Evolutionary conservation across 1,140 invertebrate species (phyloP), one percentile per base, ranked within the genome.

Genomic region (silkworm (Bombyx mori)): DNA sequence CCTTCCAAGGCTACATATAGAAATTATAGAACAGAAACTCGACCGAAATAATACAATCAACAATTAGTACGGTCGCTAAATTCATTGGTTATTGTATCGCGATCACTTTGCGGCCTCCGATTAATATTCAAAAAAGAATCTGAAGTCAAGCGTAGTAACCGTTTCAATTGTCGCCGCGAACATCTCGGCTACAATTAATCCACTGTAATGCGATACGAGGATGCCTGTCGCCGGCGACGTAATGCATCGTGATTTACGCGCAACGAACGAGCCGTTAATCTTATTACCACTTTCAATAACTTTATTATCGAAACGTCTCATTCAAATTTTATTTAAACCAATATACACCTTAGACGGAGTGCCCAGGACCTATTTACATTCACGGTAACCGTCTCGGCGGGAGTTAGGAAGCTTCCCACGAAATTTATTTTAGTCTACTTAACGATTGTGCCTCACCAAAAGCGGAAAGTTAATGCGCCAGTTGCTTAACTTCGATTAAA

Each of bases 271-370:
- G 72, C 73, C 77, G 78, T 82, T 85, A 78, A 85, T 85, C 82
- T 85, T 85, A 82, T 82, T 85, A 82, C 77, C 78, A 82, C 79
- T 80, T 80, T 80, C 79, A 82, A 83, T 85, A 85, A 85, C 79
- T 82, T 82, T 77, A 85, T 82, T 78, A 85, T 73, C 67, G 69
- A 69, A 61, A 65, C 26, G 62, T 68, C 57, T 57, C 61, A 58
- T 62, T 62, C 68, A 48, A 63, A 55, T 59, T 55, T 60, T 52
- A 58, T 54, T 60, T 71, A 71, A 49, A 61, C 68, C 49, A 81
- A 72, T 75, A 71, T 77, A 69, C 59, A 78, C 75, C 72, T 78
- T 80, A 57, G 42, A 68, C 57, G 43, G 42, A 58, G 58, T 52
- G 56, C 66, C 42, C 63, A 79, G 59, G 58, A 67, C 56, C 61